These are phyloP conservation scores for Lophius piscatorius DNA, from an alignment of 2,113 vertebrate genomes.

Conservation along the genomic window DNA sequence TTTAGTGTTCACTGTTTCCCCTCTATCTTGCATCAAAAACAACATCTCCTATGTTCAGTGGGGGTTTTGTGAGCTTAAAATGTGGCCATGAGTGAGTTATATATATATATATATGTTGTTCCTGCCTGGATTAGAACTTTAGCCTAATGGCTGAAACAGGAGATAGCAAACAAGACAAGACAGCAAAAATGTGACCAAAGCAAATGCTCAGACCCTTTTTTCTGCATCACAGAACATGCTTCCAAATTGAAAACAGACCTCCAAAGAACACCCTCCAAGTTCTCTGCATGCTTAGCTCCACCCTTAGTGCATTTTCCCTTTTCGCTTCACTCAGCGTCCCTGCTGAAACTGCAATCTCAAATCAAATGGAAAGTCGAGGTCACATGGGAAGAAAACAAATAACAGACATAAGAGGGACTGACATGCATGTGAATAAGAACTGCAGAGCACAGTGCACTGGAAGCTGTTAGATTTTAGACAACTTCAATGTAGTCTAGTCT, in stretches of 20 bases:
- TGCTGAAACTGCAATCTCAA: slow-evolving; percentile 49
- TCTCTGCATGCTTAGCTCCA: slow-evolving; percentile 52
- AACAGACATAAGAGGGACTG: slow-evolving; percentile 13
- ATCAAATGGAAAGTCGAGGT: slow-evolving; percentile 55
- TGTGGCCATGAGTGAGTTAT: not conserved
- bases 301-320: slow-evolving; percentile 53
- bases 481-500: slow-evolving; percentile 22
- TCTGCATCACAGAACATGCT: slow-evolving; percentile 57
- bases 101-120: not conserved
- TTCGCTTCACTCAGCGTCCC: slow-evolving; percentile 28
- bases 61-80: not conserved
- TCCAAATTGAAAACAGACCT: slow-evolving; percentile 82
- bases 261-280: slow-evolving; percentile 46
- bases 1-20: not conserved
- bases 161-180: slow-evolving; percentile 46
- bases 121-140: slow-evolving; percentile 3
- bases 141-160: slow-evolving; percentile 33
- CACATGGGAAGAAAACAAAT: slow-evolving; percentile 32
- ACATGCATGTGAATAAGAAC: slow-evolving; percentile 11
- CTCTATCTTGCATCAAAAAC: not conserved
- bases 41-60: not conserved
- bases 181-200: slow-evolving; percentile 48
- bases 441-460: not conserved
- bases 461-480: not conserved
- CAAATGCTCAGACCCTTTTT: slow-evolving; percentile 37